phyloP scores from a whole-genome alignment of 2,113 vertebrate species.

The Bucco capensis region DNA sequence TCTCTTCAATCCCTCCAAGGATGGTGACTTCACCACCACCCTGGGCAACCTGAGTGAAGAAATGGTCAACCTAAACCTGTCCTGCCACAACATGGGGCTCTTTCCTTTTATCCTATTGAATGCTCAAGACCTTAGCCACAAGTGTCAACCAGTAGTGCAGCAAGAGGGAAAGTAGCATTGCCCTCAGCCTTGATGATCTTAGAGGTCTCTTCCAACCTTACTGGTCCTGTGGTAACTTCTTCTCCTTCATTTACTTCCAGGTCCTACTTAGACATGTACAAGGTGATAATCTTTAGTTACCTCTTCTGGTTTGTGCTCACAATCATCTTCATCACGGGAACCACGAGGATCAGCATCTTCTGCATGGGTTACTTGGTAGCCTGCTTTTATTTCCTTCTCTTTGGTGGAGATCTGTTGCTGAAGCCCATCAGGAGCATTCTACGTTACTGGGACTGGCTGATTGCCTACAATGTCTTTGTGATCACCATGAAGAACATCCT shows the following conservation, averaged over 20 bases:
- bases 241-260: slow-evolving; percentile 67
- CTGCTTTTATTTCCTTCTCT: slow-evolving; percentile 98
- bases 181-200: no score
- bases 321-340: slow-evolving; percentile 98
- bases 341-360: slow-evolving; percentile 96
- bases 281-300: slow-evolving; percentile 97
- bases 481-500: slow-evolving; percentile 99
- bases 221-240: background rate
- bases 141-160: background rate
- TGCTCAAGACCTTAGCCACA: background rate
- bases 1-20: no score
- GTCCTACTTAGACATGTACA: slow-evolving; percentile 97
- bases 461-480: slow-evolving; percentile 98
- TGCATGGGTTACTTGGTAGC: slow-evolving; percentile 98
- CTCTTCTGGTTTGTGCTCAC: slow-evolving; percentile 99
- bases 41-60: no score
- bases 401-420: slow-evolving; percentile 90
- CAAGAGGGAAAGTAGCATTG: background rate
- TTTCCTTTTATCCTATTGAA: background rate
- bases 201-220: no score
- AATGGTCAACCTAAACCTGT: no score
- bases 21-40: no score
- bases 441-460: slow-evolving; percentile 97
- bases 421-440: slow-evolving; percentile 96
- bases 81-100: no score